These are phyloP conservation scores for Bursaphelenchus mucronatus DNA, from an alignment of 1,140 invertebrate genomes.

Conservation along the genomic window DNA sequence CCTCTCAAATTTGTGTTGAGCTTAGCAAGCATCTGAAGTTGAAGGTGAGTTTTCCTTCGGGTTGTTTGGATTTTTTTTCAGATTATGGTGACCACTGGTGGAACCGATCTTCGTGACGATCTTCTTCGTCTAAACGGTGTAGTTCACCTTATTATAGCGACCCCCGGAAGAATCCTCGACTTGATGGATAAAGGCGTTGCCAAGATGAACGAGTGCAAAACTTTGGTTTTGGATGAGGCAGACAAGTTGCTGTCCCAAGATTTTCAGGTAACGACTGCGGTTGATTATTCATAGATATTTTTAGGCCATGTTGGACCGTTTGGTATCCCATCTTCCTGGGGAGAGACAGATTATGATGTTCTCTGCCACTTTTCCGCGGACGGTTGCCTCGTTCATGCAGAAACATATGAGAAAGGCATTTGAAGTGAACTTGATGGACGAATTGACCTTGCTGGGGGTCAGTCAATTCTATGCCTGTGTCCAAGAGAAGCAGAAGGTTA, in stretches of 20 bases:
- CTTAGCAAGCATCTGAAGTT: constrained; percentile 89
- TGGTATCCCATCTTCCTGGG: constrained; percentile 85
- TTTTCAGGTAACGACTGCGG: constrained; percentile 72
- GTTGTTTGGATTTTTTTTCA: constrained; percentile 35
- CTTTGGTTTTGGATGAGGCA: constrained; percentile 94
- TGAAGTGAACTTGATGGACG: constrained; percentile 99
- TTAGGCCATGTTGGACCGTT: constrained; percentile 64
- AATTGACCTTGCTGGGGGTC: constrained; percentile 95
- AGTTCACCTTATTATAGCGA: constrained; percentile 98
- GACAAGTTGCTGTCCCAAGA: constrained; percentile 98
- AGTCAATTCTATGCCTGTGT: constrained; percentile 99
- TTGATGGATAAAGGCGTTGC: constrained; percentile 98
- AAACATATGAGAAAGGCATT: constrained; percentile 93
- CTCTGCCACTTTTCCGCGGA: constrained; percentile 96
- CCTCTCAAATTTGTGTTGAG: constrained; percentile 98
- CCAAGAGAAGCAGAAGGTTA: constrained; percentile 89
- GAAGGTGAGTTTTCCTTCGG: constrained; percentile 64
- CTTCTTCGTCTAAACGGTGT: constrained; percentile 99
- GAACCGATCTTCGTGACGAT: constrained; percentile 95
- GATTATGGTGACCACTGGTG: constrained; percentile 97
- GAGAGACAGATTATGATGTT: constrained; percentile 96
- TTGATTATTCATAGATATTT: constrained; percentile 3
- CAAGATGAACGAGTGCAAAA: constrained; percentile 81
- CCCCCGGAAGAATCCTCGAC: constrained; percentile 96
- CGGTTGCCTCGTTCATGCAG: constrained; percentile 98